Evolutionary conservation across 2,888 invertebrate genomes (phyloP), one percentile per base, ranked within the genome.

Genomic region (Idaea aversata): DNA sequence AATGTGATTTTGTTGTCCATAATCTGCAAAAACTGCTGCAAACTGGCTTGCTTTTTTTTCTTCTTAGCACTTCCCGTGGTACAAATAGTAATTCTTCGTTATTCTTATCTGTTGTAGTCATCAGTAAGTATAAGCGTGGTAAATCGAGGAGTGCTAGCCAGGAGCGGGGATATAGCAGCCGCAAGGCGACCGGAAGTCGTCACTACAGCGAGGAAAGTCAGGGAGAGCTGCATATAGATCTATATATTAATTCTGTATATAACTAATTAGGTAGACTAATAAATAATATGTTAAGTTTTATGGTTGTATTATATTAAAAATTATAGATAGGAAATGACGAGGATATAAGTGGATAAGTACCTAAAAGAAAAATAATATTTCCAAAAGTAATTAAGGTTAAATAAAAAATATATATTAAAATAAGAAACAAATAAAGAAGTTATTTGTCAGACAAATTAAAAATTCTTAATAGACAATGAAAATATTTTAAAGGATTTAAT

Each of bases 221-320:
- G 96, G 85, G 97, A 97, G 91, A 97, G 97, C 92, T 97, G 97
- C 95, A 97, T 97, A 95, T 97, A 96, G 58, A 16, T 15, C 58
- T 15, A 59, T 25, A 25, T 3, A 25, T 25, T 25, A 25, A 25
- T 25, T 25, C 25, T 47, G 47, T 47, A 47, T 10, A 47, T 47
- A 47, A 7, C 7, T 47, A 47, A 47, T 47, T 47, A 47, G 47
- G 47, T 47, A 47, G 47, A 7, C 47, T 47, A 47, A 47, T 47
- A 47, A 47, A 36, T 13, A 47, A 47, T 47, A 47, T 10, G 47
- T 47, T 47, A 47, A 47, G 47, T 47, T 47, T 47, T 13, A 3
- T 47, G 47, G 10, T 13, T 10, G 47, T 47, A 47, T 47, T 47
- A 13, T 47, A 10, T 47, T 25, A 25, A 25, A 25, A 47, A 7